Evolutionary conservation across 2,113 vertebrate species (phyloP).

Genomic region (Phycodurus eques): DNA sequence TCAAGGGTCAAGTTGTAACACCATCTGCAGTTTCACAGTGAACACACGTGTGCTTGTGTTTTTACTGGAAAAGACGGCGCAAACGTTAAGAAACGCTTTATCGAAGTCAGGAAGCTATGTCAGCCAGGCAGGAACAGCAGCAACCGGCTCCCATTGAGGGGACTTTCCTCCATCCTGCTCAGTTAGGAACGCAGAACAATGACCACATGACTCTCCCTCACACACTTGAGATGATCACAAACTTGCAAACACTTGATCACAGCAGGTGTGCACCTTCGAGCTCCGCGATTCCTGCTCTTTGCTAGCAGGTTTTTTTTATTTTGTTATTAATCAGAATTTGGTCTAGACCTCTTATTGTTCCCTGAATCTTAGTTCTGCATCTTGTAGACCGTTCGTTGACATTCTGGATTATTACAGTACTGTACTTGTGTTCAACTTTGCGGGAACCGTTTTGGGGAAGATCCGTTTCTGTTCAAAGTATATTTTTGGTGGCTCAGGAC

Average conservation of each 20-base stretch:
- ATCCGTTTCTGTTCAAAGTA: too few species aligned
- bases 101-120: constrained; percentile 70
- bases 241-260: constrained; percentile 21
- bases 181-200: constrained; percentile 64
- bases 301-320: background rate
- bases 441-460: too few species aligned
- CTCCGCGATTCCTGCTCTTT: constrained; percentile 10
- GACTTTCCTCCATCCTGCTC: constrained; percentile 71
- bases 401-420: too few species aligned
- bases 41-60: constrained; percentile 30
- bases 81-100: constrained; percentile 51
- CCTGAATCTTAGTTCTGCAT: too few species aligned
- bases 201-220: constrained; percentile 40
- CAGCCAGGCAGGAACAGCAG: constrained; percentile 59
- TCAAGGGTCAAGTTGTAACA: constrained; percentile 36
- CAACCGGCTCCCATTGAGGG: constrained; percentile 56
- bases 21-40: background rate
- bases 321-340: background rate
- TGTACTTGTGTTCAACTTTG: too few species aligned
- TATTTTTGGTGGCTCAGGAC: too few species aligned
- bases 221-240: constrained; percentile 18
- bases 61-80: constrained; percentile 45
- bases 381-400: too few species aligned
- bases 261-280: constrained; percentile 39
- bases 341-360: background rate